Conservation (phyloP, 2,888 invertebrate species). For the Trypoxylon attenuatum region DNA sequence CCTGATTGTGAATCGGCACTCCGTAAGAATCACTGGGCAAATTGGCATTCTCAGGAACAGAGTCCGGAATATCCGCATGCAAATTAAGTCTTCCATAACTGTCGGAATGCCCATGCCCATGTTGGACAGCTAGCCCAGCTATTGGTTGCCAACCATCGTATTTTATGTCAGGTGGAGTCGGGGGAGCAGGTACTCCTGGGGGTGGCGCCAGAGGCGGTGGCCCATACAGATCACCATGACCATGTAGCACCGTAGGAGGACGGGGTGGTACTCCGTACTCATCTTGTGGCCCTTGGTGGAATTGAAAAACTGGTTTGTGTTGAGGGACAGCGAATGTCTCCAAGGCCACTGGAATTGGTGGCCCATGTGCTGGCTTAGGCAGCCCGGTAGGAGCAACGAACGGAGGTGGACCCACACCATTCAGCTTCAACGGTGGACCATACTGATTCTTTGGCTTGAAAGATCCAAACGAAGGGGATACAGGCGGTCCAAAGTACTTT, state of each 20-base stretch:
- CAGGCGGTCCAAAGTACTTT: constrained; percentile 60
- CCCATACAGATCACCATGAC: constrained; percentile 75
- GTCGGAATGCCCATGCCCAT: constrained; percentile 66
- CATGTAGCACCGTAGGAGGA: constrained; percentile 63
- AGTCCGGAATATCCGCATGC: not conserved
- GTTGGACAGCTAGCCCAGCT: constrained; percentile 78
- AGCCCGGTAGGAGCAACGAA: constrained; percentile 59
- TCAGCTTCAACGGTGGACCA: constrained; percentile 60
- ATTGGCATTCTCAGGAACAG: constrained; percentile 48
- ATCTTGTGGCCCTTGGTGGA: constrained; percentile 58
- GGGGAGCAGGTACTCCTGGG: constrained; percentile 83
- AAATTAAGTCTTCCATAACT: constrained; percentile 65
- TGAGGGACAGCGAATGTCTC: constrained; percentile 72
- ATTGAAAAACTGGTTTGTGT: constrained; percentile 47
- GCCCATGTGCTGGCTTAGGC: constrained; percentile 54
- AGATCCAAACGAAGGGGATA: constrained; percentile 32
- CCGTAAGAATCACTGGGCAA: constrained; percentile 77
- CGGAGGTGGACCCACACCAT: constrained; percentile 74
- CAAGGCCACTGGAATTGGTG: constrained; percentile 64
- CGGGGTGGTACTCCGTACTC: constrained; percentile 59
- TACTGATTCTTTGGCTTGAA: constrained; percentile 70
- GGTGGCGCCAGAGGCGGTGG: constrained; percentile 81
- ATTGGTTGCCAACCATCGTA: constrained; percentile 94
- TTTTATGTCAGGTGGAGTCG: constrained; percentile 84
- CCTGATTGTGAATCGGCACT: constrained; percentile 73